A percentile compares a stretch with the other conserved stretches of the same genome.
phyloP scores from a whole-genome alignment of 2,888 invertebrate species.

The Acleris literana region DNA sequence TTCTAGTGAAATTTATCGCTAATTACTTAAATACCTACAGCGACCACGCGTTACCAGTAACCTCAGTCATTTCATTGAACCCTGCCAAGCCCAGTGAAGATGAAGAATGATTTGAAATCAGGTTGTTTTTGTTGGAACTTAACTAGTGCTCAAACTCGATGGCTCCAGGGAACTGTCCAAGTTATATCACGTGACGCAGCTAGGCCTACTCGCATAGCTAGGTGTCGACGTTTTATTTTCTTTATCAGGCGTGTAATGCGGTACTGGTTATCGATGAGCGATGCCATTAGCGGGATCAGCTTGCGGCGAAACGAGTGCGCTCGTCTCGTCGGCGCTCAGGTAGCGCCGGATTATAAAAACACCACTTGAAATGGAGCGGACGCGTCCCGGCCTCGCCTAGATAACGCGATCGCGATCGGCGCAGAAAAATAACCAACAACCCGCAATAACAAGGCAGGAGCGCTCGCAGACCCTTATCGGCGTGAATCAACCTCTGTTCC shows the following conservation, averaged over 20 bases:
- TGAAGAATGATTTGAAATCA: neutral
- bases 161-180: neutral
- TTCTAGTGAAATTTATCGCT: constrained; percentile 38
- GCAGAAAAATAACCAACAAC: constrained; percentile 51
- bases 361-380: constrained; percentile 76
- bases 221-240: constrained; percentile 25
- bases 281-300: constrained; percentile 61
- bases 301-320: constrained; percentile 54
- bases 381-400: constrained; percentile 73
- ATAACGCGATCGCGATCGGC: constrained; percentile 59
- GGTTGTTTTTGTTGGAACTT: neutral
- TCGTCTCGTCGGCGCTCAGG: constrained; percentile 61
- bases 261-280: constrained; percentile 47
- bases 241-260: constrained; percentile 30
- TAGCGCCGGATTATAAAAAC: constrained; percentile 78
- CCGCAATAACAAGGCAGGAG: constrained; percentile 18
- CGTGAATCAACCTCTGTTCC: constrained; percentile 58
- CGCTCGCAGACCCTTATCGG: constrained; percentile 44
- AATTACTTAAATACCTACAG: neutral
- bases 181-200: neutral
- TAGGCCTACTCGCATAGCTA: constrained; percentile 5
- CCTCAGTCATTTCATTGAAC: neutral
- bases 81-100: neutral
- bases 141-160: neutral
- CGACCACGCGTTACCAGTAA: too few species aligned